These are phyloP conservation scores for Autographa pulchrina DNA, from an alignment of 2,888 invertebrate genomes.

Conservation along the genomic window DNA sequence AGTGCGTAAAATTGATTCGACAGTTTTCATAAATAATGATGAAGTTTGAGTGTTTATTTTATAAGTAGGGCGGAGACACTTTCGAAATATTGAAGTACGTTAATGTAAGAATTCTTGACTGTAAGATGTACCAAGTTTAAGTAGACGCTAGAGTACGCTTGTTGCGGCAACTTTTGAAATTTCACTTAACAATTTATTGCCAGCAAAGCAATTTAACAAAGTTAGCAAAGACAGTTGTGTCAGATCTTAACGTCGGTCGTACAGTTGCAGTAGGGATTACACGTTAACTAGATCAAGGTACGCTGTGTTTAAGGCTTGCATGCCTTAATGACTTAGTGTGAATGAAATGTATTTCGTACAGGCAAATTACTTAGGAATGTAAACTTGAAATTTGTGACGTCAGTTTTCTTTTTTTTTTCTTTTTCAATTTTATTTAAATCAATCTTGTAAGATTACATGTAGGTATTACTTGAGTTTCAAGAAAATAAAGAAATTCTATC, in stretches of 20 bases:
- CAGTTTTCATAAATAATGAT: conserved; percentile 16
- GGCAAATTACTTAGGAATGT: conserved; percentile 9
- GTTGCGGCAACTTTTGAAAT: conserved; percentile 66
- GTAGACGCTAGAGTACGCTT: conserved; percentile 64
- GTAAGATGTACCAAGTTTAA: conserved; percentile 58
- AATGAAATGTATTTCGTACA: conserved; percentile 26
- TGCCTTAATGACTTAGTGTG: conserved; percentile 14
- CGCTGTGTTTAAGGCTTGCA: conserved; percentile 10
- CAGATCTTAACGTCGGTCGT: conserved; percentile 45
- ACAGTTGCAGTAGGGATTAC: conserved; percentile 50
- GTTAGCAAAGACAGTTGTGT: conserved; percentile 62
- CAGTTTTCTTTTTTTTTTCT: background rate
- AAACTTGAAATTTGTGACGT: background rate
- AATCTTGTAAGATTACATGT: background rate
- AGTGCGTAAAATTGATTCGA: conserved; percentile 21
- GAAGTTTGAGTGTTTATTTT: background rate
- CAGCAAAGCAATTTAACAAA: conserved; percentile 63
- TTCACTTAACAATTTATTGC: conserved; percentile 68
- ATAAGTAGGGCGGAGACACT: conserved; percentile 28
- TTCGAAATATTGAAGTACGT: conserved; percentile 23
- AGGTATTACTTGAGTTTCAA: too few relatives aligned
- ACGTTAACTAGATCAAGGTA: conserved; percentile 22
- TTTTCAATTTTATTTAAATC: too few relatives aligned
- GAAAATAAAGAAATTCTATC: too few relatives aligned
- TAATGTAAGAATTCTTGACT: conserved; percentile 40